phyloP scores from a whole-genome alignment of 2,888 invertebrate genomes.

The Phymatocera aterrima region DNA sequence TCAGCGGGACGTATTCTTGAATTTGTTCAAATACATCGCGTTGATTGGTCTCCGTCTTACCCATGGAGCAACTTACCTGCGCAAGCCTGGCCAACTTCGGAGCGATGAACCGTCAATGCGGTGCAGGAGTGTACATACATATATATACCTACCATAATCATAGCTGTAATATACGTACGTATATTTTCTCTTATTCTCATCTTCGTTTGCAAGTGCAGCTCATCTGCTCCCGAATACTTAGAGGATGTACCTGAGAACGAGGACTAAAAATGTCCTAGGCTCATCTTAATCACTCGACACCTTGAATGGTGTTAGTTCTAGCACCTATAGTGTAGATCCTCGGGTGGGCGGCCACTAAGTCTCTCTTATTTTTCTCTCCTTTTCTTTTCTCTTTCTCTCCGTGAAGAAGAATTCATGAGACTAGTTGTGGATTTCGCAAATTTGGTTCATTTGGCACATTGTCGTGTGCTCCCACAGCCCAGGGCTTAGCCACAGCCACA shows the following conservation, averaged over 20 bases:
- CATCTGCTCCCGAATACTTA: not conserved
- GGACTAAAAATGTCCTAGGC: too few relatives aligned
- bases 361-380: conserved; percentile 32
- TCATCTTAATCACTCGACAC: conserved; percentile 68
- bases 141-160: too few relatives aligned
- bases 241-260: too few relatives aligned
- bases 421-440: conserved; percentile 68
- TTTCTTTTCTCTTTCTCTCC: not conserved
- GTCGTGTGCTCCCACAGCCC: conserved; percentile 53
- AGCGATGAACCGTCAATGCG: too few relatives aligned
- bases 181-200: not conserved
- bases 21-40: too few relatives aligned
- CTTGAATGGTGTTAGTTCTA: conserved; percentile 74
- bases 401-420: conserved; percentile 8
- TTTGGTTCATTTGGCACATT: conserved; percentile 74
- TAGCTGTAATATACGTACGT: too few relatives aligned
- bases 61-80: too few relatives aligned
- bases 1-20: too few relatives aligned
- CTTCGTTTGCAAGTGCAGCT: not conserved
- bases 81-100: too few relatives aligned
- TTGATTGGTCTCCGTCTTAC: too few relatives aligned
- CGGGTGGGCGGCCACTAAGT: conserved; percentile 61
- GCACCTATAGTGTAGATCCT: conserved; percentile 64
- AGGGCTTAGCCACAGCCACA: not conserved
- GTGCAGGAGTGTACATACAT: too few relatives aligned